Conservation (phyloP, 2,888 invertebrate genomes). For the Pheosia gnoma region DNA sequence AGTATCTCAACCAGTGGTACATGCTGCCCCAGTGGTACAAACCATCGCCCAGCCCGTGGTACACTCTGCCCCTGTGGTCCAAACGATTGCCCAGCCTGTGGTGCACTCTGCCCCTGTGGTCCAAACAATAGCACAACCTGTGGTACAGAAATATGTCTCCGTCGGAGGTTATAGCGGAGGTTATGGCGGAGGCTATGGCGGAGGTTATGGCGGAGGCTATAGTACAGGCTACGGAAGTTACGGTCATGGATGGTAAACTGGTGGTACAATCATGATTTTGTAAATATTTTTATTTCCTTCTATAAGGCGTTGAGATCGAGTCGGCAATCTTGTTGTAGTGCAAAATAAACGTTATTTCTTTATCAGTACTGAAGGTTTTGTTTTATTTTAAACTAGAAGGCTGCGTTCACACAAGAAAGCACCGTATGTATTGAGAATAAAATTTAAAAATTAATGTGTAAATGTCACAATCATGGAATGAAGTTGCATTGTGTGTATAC, state of each 20-base stretch:
- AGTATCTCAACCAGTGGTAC: constrained; percentile 39
- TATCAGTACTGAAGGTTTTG: constrained; percentile 50
- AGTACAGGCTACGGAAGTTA: constrained; percentile 36
- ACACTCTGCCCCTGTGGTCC: constrained; percentile 43
- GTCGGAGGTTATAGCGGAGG: constrained; percentile 16
- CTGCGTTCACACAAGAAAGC: too few species aligned
- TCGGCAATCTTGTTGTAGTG: constrained; percentile 62
- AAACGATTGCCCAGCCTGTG: constrained; percentile 55
- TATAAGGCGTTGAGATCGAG: constrained; percentile 72
- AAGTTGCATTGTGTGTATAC: too few species aligned
- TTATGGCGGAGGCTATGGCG: constrained; percentile 19
- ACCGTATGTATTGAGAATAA: too few species aligned
- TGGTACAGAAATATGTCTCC: constrained; percentile 50
- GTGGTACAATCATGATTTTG: constrained; percentile 27
- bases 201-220: constrained; percentile 16
- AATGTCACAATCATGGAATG: too few species aligned
- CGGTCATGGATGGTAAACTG: constrained; percentile 71
- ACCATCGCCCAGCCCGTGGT: constrained; percentile 24
- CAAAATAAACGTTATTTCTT: constrained; percentile 61
- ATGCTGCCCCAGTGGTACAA: constrained; percentile 34
- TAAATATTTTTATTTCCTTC: constrained; percentile 48
- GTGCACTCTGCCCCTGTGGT: constrained; percentile 51
- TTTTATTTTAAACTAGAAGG: constrained; percentile 21
- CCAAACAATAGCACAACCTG: constrained; percentile 60
- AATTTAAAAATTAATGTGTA: too few species aligned